Evolutionary conservation across 1,140 invertebrate genomes (phyloP).

Genomic region (Achatina immaculata): DNA sequence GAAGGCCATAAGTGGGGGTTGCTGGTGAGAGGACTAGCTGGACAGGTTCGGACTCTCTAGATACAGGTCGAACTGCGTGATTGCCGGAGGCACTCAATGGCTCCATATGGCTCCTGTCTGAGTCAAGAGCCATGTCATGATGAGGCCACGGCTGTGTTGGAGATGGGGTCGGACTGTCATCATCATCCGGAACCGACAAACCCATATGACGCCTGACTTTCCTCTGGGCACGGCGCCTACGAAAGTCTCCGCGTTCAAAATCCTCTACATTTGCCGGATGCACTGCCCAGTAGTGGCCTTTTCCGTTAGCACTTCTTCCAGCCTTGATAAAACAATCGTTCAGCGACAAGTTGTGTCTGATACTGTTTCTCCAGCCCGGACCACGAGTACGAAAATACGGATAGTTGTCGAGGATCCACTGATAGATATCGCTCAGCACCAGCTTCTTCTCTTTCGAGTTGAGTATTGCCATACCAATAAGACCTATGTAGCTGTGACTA

Average conservation of each 20-base stretch:
- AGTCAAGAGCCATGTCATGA: slow-evolving; percentile 39
- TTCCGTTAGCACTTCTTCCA: slow-evolving; percentile 89
- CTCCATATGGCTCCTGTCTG: slow-evolving; percentile 33
- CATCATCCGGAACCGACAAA: slow-evolving; percentile 89
- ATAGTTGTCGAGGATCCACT: slow-evolving; percentile 97
- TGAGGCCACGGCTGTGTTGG: slow-evolving; percentile 71
- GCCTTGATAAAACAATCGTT: slow-evolving; percentile 99
- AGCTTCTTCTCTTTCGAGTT: slow-evolving; percentile 93
- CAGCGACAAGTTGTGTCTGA: slow-evolving; percentile 95
- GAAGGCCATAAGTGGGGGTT: slow-evolving; percentile 40
- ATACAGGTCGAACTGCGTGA: neutral
- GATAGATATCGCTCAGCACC: slow-evolving; percentile 97
- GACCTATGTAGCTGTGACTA: slow-evolving; percentile 93
- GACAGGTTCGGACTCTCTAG: slow-evolving; percentile 23
- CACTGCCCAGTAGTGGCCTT: slow-evolving; percentile 98
- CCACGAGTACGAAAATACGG: slow-evolving; percentile 94
- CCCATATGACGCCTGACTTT: slow-evolving; percentile 98
- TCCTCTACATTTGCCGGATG: slow-evolving; percentile 98
- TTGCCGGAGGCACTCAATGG: neutral
- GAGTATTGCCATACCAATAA: slow-evolving; percentile 91
- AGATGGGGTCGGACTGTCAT: slow-evolving; percentile 90
- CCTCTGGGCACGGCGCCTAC: slow-evolving; percentile 93
- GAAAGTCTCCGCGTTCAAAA: slow-evolving; percentile 95
- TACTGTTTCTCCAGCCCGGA: slow-evolving; percentile 97
- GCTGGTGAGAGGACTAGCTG: neutral